Base-by-base conservation (phyloP, 2,113 vertebrate genomes). In the Lepisosteus osseus region DNA sequence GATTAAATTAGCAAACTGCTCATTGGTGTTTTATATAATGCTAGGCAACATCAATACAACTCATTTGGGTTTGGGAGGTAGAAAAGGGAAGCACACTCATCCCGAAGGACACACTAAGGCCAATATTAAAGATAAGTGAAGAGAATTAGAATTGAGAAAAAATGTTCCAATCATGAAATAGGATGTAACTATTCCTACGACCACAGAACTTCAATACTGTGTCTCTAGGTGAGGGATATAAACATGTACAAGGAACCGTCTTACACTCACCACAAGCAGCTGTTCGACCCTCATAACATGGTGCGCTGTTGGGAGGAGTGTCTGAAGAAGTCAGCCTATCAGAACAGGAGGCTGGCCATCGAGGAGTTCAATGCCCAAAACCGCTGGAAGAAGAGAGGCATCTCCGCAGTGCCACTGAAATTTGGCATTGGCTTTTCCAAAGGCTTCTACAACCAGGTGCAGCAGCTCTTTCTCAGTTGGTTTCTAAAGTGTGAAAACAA, bases 381-480 rank as follows among this genome's bases (percentile, higher is more conserved):
- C 61, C 86, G 83, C 12, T 92, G 90, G 92, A 91, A 83, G 79
- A 94, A 94, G 80, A 87, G 83, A 61, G 91, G 90, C 44, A 84
- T 93, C 40, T 84, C 85, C 3, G 70, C 87, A 3, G 69, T 93
- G 72, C 92, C 92, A 59, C 83, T 91, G 67, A 88, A 89, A 71
- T 93, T 90, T 67, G 85, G 89, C 3, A 83, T 92, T 0, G 89
- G 88, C 54, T 90, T 91, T 79, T 83, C 74, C 63, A 70, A 67
- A 13, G 82, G 84, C 47, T 82, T 72, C 42, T 92, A 77, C 61
- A 90, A 92, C 72, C 91, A 93, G 89, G 92, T 90, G 74, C 47
- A 51, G 47, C 9, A 9, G 29, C 29, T 29, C 29, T 29, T 29
- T 29, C 29, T 29, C 29, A 29, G 29, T 29, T 29, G 29, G 1